Conservation (phyloP, 1,140 invertebrate species). For the Neodiprion lecontei region DNA sequence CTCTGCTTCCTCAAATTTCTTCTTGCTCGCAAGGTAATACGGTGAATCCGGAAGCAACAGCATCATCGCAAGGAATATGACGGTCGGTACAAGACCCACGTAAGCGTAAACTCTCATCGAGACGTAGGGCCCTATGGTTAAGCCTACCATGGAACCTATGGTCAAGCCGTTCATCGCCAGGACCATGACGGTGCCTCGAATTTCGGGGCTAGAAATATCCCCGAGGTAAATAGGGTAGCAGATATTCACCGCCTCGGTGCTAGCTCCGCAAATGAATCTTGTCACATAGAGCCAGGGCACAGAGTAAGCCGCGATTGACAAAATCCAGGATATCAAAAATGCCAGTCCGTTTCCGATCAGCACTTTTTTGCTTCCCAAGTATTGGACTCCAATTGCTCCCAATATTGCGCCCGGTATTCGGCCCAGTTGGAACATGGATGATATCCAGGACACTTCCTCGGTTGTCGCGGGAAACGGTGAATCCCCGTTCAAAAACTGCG, state of each 20-base stretch:
- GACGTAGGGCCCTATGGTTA: slow-evolving; percentile 69
- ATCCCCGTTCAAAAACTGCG: slow-evolving; percentile 55
- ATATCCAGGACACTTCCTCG: slow-evolving; percentile 71
- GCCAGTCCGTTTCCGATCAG: slow-evolving; percentile 67
- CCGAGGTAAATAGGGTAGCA: slow-evolving; percentile 71
- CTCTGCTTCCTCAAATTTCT: slow-evolving; percentile 66
- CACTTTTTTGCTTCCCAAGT: slow-evolving; percentile 70
- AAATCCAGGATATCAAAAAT: slow-evolving; percentile 69
- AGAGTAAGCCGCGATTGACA: slow-evolving; percentile 63
- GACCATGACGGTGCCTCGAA: slow-evolving; percentile 72
- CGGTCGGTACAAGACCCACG: slow-evolving; percentile 64
- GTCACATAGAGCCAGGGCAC: slow-evolving; percentile 63
- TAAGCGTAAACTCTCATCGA: slow-evolving; percentile 65
- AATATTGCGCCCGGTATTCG: slow-evolving; percentile 49
- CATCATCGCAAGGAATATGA: slow-evolving; percentile 67
- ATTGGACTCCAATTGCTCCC: slow-evolving; percentile 51
- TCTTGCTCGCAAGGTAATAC: slow-evolving; percentile 68
- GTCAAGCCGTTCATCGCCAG: slow-evolving; percentile 55
- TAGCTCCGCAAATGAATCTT: slow-evolving; percentile 66
- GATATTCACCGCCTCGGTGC: slow-evolving; percentile 70
- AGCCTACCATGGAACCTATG: slow-evolving; percentile 73
- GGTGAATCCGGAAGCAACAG: slow-evolving; percentile 79
- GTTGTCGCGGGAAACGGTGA: slow-evolving; percentile 62
- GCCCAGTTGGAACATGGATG: slow-evolving; percentile 63
- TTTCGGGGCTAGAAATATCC: slow-evolving; percentile 68